Evolutionary conservation across 2,888 invertebrate genomes (phyloP), one percentile per base, ranked within the genome.

Genomic region (Ophraella communa): DNA sequence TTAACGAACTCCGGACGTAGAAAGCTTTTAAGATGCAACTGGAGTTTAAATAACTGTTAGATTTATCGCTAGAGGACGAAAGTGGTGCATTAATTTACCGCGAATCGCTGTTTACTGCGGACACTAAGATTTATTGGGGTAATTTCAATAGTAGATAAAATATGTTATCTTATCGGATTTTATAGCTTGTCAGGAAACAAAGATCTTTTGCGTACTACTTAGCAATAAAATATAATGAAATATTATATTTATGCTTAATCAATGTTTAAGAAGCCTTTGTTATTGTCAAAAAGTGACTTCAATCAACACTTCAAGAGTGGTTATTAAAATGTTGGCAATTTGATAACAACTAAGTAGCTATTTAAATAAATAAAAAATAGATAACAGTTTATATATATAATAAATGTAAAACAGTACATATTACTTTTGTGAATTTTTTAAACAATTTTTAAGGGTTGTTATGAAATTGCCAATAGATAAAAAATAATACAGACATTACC

Each of bases 401-500:
- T n/a, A n/a, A n/a, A n/a, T n/a, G n/a, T n/a, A n/a, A n/a, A n/a
- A n/a, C n/a, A n/a, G n/a, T n/a, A n/a, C n/a, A 47, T 21, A 23
- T 4, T 21, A 20, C 18, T 18, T 45, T 10, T 18, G 44, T 42
- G 27, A 4, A 27, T n/a, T n/a, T n/a, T n/a, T n/a, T n/a, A n/a
- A n/a, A n/a, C n/a, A n/a, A n/a, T n/a, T n/a, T n/a, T n/a, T n/a
- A n/a, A n/a, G n/a, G n/a, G 42, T 66, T 66, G 64, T 60, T 65
- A 62, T 58, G 45, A 64, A 62, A 55, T 65, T 59, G 59, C 55
- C 52, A 51, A 10, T 24, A 58, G 53, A 58, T 65, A 66, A 71
- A 75, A 73, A 72, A 74, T 78, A 78, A 79, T 79, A 80, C 79
- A 78, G 76, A 78, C 79, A 80, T 89, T 89, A 98, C 98, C 98